These are phyloP conservation scores for Parapristionchus giblindavisi DNA, from an alignment of 2,888 invertebrate genomes.

Conservation along the genomic window DNA sequence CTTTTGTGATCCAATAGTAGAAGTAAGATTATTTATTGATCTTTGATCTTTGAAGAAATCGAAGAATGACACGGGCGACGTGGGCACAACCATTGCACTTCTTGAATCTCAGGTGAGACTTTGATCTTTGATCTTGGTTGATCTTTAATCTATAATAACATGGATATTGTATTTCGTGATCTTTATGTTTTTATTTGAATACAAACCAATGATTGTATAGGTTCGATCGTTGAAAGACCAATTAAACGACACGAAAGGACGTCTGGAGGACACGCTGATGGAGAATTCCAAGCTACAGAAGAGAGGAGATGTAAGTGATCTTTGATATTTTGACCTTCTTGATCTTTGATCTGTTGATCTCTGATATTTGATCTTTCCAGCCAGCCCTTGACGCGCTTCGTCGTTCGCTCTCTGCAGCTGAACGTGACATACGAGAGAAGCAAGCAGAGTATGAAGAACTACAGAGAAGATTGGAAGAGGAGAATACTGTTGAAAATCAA, in stretches of 20 bases:
- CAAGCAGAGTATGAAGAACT: conserved; percentile 61
- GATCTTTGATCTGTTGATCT: conserved; percentile 1
- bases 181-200: neutral
- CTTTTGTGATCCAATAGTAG: too few relatives aligned
- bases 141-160: neutral
- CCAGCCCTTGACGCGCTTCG: conserved; percentile 51
- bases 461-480: conserved; percentile 47
- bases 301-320: conserved; percentile 41
- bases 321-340: neutral
- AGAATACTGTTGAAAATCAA: neutral
- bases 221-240: conserved; percentile 63
- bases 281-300: conserved; percentile 59
- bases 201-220: conserved; percentile 42
- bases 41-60: conserved; percentile 13
- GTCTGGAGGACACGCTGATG: conserved; percentile 48
- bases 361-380: conserved; percentile 44
- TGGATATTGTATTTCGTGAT: neutral
- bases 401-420: conserved; percentile 58
- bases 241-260: conserved; percentile 57
- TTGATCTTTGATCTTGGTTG: neutral
- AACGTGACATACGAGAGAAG: conserved; percentile 59
- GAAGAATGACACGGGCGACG: neutral
- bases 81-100: neutral
- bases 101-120: conserved; percentile 18
- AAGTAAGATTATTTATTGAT: conserved; percentile 19